Evolutionary conservation across 1,140 invertebrate species (phyloP).

Genomic region (Lethrus apterus): DNA sequence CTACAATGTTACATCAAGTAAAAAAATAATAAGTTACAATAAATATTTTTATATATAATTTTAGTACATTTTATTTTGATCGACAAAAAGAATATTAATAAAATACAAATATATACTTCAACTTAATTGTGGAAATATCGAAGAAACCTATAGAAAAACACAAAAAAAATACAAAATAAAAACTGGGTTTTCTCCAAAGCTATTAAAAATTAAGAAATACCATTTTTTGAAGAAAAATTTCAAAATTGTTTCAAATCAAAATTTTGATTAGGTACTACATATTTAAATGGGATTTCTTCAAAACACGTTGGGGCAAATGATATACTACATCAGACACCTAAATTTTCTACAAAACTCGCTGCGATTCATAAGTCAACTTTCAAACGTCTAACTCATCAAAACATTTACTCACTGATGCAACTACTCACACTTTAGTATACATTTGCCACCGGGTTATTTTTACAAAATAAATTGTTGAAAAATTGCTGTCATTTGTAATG

Average conservation of each 20-base stretch:
- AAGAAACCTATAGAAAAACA: conserved; percentile 25
- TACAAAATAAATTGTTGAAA: conserved; percentile 9
- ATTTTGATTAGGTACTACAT: background rate
- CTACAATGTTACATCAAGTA: too few relatives aligned
- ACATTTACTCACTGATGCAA: background rate
- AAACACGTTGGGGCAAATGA: conserved; percentile 14
- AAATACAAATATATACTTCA: conserved; percentile 15
- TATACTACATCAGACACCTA: conserved; percentile 11
- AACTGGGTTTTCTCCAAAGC: conserved; percentile 16
- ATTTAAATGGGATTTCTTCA: conserved; percentile 9
- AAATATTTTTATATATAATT: background rate
- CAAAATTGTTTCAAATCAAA: background rate
- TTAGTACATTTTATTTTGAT: conserved; percentile 10
- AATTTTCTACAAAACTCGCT: background rate
- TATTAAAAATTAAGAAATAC: conserved; percentile 10
- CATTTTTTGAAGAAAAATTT: background rate
- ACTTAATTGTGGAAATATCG: conserved; percentile 14
- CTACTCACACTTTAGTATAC: conserved; percentile 17
- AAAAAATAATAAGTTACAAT: too few relatives aligned
- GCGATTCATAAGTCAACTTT: background rate
- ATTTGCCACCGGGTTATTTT: conserved; percentile 16
- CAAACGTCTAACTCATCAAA: background rate
- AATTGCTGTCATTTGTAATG: background rate
- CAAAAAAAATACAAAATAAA: conserved; percentile 24
- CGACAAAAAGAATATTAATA: conserved; percentile 13